phyloP scores from a whole-genome alignment of 2,113 vertebrate genomes.

The Agapornis roseicollis region DNA sequence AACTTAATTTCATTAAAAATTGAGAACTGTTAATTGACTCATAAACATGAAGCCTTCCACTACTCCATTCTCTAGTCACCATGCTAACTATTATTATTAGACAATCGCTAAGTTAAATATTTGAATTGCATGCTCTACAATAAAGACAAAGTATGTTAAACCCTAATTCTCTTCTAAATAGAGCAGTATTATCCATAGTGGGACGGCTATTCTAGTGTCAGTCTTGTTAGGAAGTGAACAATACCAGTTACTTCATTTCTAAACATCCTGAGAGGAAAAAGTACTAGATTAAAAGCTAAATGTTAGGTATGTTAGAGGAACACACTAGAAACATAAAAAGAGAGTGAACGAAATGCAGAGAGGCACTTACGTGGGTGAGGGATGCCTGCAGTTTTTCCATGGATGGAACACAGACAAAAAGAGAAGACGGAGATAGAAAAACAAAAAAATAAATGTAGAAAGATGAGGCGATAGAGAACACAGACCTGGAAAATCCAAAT shows the following conservation, averaged over 20 bases:
- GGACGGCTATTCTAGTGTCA: constrained; percentile 61
- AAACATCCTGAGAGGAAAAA: constrained; percentile 19
- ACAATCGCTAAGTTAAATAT: constrained; percentile 12
- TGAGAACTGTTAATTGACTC: neutral
- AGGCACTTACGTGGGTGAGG: constrained; percentile 94
- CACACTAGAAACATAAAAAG: constrained; percentile 16
- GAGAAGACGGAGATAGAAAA: constrained; percentile 67
- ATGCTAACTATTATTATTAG: neutral
- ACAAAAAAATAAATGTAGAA: constrained; percentile 73
- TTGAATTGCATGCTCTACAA: constrained; percentile 65
- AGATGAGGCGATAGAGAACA: constrained; percentile 41
- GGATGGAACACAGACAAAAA: constrained; percentile 84
- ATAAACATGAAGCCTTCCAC: neutral
- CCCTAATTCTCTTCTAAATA: constrained; percentile 35
- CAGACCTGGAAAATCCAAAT: constrained; percentile 55
- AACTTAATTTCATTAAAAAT: neutral
- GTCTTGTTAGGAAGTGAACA: constrained; percentile 66
- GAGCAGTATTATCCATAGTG: neutral
- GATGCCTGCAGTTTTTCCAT: constrained; percentile 85
- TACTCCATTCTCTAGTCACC: neutral
- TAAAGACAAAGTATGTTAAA: constrained; percentile 28
- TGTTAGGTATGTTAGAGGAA: constrained; percentile 56
- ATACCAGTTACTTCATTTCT: constrained; percentile 42
- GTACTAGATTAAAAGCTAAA: constrained; percentile 62
- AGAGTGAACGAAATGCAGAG: constrained; percentile 66